Base-by-base conservation (phyloP, 2,113 vertebrate genomes). In the Hydrochoerus hydrochaeris region DNA sequence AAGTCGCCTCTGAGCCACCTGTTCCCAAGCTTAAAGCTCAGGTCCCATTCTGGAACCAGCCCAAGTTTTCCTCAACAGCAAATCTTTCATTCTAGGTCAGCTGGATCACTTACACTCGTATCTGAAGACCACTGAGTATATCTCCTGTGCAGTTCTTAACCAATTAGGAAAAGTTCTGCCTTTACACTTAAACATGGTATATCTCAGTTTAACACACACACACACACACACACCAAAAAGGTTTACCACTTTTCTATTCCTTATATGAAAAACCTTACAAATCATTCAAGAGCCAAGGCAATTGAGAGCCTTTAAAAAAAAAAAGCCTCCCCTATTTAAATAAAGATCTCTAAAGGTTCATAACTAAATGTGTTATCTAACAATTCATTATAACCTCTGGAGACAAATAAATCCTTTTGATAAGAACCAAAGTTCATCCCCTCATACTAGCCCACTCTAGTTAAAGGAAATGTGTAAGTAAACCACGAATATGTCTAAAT, bases 291-390 rank as follows among this genome's bases (percentile, higher is more conserved):
- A 82, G 9, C 13, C 82, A 77, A 85, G 22, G 30, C 63, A 95
- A 85, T 60, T 13, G 11, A 38, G 57, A 95, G 91, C 88, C 12
- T 82, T 81, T 35, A 7, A 35, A 80, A 80, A 46, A 46, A 30
- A 77, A 49, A 30, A n/a, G 10, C 0, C 12, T 60, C 77, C 71
- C 24, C 14, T 80, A 88, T 75, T 91, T 96, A 90, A 96, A 54
- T 62, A 80, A 73, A 38, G 46, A 73, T 77, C 78, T 69, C 58
- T 67, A 95, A 71, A 63, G 58, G 58, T 78, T 57, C n/a, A 69
- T 28, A 96, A 63, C 65, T 94, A 96, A 90, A 65, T 20, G 28
- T 7, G 17, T 94, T 57, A 91, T 54, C 90, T 77, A 91, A 81
- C 86, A 85, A 89, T 77, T 94, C 89, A 96, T 62, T 52, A 62